These are phyloP conservation scores for Rhopalosiphum padi DNA, from an alignment of 1,140 invertebrate genomes.

Conservation along the genomic window DNA sequence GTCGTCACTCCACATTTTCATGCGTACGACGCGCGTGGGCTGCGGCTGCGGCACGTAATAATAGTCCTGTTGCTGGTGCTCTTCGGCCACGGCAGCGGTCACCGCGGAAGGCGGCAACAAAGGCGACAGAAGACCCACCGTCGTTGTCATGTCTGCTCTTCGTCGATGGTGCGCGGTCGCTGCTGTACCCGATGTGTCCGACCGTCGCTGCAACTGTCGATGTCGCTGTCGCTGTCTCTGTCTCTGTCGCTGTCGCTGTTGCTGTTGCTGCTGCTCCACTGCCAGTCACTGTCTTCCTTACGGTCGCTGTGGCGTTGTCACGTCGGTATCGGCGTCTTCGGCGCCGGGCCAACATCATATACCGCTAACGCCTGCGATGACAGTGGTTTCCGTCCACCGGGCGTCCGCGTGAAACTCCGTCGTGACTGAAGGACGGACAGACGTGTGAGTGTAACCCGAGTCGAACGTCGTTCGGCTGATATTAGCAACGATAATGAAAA, in stretches of 20 bases:
- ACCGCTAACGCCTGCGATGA: neutral
- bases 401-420: neutral
- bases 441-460: neutral
- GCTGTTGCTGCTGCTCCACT: neutral
- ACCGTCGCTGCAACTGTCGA: neutral
- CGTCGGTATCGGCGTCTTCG: constrained; percentile 44
- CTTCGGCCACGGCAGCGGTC: neutral
- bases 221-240: neutral
- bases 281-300: neutral
- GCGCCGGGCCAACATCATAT: constrained; percentile 56
- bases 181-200: too few relatives aligned
- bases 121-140: constrained; percentile 17
- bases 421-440: neutral
- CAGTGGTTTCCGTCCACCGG: constrained; percentile 23
- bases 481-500: neutral
- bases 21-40: constrained; percentile 37
- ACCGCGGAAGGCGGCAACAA: constrained; percentile 20
- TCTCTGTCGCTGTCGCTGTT: neutral
- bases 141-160: neutral
- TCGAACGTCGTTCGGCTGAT: neutral
- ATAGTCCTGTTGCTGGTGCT: constrained; percentile 44
- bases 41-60: constrained; percentile 15
- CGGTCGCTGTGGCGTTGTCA: neutral
- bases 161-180: neutral
- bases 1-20: constrained; percentile 55